Conservation (phyloP, 2,888 invertebrate species). For the Xestoiulus laeticollis region DNA sequence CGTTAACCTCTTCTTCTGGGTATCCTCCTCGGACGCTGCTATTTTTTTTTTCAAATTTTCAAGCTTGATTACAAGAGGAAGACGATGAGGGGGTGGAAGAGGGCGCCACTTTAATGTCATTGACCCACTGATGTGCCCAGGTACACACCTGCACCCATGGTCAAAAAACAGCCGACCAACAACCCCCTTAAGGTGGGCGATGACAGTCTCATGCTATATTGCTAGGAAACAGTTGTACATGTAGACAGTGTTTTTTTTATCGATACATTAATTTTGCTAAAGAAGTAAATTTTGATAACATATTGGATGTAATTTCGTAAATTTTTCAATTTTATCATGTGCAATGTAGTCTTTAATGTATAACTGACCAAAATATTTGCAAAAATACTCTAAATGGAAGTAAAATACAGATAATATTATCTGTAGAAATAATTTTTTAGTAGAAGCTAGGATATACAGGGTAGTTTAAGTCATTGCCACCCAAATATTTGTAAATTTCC, state of each 20-base stretch:
- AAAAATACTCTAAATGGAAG: no score
- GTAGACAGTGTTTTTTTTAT: background rate
- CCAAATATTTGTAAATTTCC: no score
- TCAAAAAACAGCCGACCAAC: constrained; percentile 2
- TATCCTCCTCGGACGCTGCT: constrained; percentile 36
- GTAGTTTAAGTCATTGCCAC: no score
- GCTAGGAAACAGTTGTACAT: background rate
- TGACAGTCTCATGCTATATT: background rate
- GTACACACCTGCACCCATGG: constrained; percentile 40
- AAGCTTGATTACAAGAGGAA: constrained; percentile 41
- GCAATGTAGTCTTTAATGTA: no score
- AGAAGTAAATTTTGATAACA: no score
- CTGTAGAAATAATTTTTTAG: no score
- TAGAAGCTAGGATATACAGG: no score
- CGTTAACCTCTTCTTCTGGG: constrained; percentile 31
- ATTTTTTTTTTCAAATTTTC: background rate
- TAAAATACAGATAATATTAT: no score
- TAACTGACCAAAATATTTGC: no score
- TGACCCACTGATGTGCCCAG: constrained; percentile 21
- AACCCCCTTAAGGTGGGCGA: background rate
- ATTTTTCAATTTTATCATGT: no score
- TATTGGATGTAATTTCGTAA: no score
- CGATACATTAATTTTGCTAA: no score
- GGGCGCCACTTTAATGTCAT: constrained; percentile 43
- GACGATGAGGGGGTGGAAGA: constrained; percentile 21